Evolutionary conservation across 1,140 invertebrate species (phyloP), one percentile per base, ranked within the genome.

Genomic region (Andrena cerasifolii): DNA sequence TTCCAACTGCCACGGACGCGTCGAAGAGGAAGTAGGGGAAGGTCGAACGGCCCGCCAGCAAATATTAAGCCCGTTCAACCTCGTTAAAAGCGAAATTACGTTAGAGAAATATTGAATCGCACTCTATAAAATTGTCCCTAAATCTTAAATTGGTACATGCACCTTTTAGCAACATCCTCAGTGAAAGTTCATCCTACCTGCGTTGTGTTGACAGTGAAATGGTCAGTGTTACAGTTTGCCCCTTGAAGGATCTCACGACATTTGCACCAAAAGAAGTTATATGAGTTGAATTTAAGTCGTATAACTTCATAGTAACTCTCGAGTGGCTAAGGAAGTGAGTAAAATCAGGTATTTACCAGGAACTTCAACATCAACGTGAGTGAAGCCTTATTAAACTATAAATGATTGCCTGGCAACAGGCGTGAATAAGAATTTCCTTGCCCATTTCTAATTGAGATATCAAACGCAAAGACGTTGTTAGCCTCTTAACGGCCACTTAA

Each of bases 401-500:
- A 21, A 40, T 36, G 16, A 33, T n/a, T 59, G 12, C 8, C 28
- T 28, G 28, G 7, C 8, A 14, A 67, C 6, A 21, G 5, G 18
- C 21, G 21, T 18, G 47, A 36, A 5, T 24, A 36, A 36, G 8
- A 31, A 8, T 10, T 45, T 28, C 53, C 31, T 18, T n/a, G n/a
- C n/a, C n/a, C 31, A 54, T 54, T 74, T 24, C 58, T n/a, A 31
- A 21, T 58, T 59, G 71, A 82, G 53, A 66, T 77, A 82, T 63
- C 75, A 62, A 58, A 78, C 63, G 51, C 58, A 31, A 82, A 78
- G 80, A 83, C 58, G 74, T 78, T 78, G 80, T 83, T 67, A 78
- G 49, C 33, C 45, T 83, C 68, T 78, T 72, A 83, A 43, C 75
- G 21, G 62, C 49, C 31, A 78, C 74, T 83, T 63, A 63, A 78